These are phyloP conservation scores for Acanthurus lineatus DNA, from an alignment of 2,797 vertebrate genomes.

Conservation along the genomic window DNA sequence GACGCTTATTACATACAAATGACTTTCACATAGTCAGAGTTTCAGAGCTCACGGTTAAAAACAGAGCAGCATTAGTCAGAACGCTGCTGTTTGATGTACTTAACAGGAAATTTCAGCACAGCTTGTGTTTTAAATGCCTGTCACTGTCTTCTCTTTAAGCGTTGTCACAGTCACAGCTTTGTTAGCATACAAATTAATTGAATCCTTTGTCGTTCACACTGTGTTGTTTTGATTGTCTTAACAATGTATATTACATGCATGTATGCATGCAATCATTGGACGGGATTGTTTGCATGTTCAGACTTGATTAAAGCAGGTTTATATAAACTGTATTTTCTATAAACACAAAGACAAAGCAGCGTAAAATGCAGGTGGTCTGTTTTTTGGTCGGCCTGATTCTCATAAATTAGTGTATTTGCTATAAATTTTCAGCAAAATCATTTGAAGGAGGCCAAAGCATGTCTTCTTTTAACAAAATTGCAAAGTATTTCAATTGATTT, in stretches of 20 bases:
- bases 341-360: neutral
- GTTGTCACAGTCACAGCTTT: constrained; percentile 19
- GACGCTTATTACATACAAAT: no score
- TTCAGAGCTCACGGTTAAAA: no score
- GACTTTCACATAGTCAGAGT: no score
- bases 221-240: constrained; percentile 6
- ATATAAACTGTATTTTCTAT: neutral
- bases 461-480: no score
- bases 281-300: neutral
- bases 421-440: no score
- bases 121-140: constrained; percentile 14
- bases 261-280: neutral
- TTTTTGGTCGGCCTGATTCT: neutral
- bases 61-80: neutral
- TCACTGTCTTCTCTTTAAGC: constrained; percentile 32
- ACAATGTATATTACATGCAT: constrained; percentile 1
- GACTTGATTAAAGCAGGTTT: neutral
- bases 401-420: no score
- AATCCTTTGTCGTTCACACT: neutral
- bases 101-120: neutral
- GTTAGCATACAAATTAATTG: constrained; percentile 29
- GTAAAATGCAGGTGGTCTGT: neutral
- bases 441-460: no score
- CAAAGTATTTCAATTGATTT: no score
- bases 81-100: neutral